Base-by-base conservation (phyloP, 2,797 vertebrate species). In the Sternotherus odoratus region DNA sequence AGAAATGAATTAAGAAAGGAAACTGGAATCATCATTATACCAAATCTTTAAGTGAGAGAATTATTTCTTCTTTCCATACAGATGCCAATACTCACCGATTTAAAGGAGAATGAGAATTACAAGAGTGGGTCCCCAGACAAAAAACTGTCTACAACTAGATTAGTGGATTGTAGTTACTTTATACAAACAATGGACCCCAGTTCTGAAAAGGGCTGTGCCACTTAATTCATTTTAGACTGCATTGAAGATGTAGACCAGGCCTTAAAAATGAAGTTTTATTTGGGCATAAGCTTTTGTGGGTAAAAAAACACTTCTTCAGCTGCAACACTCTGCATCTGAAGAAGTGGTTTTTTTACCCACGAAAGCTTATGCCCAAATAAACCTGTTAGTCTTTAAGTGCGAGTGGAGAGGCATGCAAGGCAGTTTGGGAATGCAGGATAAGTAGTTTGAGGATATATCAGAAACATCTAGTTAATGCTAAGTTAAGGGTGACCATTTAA, bases 1-100 rank as follows among this genome's bases (percentile, higher is more conserved):
- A 95, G 82, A 96, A 96, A 95, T 92, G 94, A 95, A 97, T 96
- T 94, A 83, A 89, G 89, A 36, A 74, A 56, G 2, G 93, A 75
- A 56, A 19, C 2, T 23, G 57, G 56, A 89, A 83, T 80, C 75
- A 83, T 80, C 75, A 21, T 39, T 0, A 50, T 74, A 91, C 79
- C 69, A 87, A 69, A 81, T 89, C 90, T 90, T 85, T 92, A 94
- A 69, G 79, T 90, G 77, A 81, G 49, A 69, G 72, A 24, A 77
- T 69, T n/a, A 36, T 69, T 69, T 24, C 46, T 50, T 66, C 72
- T 36, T 77, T 49, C 66, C 39, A 53, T 36, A 36, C 21, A n/a
- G 33, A 86, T 54, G 91, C 93, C 92, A 94, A 50, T 30, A 94
- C 75, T 49, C 50, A 77, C 80, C 24, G 83, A 56, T 0, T 0